Base-by-base conservation (phyloP, 2,888 invertebrate species). In the Tubiluchus corallicola region DNA sequence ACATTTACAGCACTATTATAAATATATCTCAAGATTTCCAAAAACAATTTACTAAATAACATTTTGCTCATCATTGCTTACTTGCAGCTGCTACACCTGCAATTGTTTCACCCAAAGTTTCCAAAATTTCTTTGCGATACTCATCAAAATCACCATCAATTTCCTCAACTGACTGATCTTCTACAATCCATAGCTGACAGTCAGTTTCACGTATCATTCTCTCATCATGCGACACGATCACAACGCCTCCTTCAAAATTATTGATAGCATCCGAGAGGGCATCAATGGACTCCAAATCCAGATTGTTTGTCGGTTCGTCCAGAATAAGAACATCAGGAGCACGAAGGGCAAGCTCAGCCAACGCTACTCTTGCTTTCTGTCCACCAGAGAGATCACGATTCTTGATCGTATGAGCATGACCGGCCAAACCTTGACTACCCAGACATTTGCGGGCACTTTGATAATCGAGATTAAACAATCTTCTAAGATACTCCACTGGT, bases 251-350 rank as follows among this genome's bases (percentile, higher is more conserved):
- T 63, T 85, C 81, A 66, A 83, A 96, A 49, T 77, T 79, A 61
- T 85, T 87, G 55, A 99, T 90, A 4, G 98, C 98, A 52, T 94
- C 92, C 2, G 87, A 94, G 47, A 99, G 65, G 2, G 98, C 98
- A 71, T 99, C 98, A 59, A 98, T 99, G 37, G 96, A 96, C 70
- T 99, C 98, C 52, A 98, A 96, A 65, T 99, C 98, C 57, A 99
- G 69, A 70, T 98, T 98, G 66, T 99, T 99, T 9, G 98, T 99
- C 49, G 98, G 98, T 73, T 99, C 98, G 71, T 98, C 98, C 63
- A 96, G 71, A 60, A 98, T 87, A 16, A 99, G 76, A 29, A 98
- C 90, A 69, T 99, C 96, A 0, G 98, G 98, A 2, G 82, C 88
- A 65, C 83, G 85, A 1, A 92, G 73, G 40, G 92, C 85, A 16